These are phyloP conservation scores for Drosophila mercatorum DNA, from an alignment of 2,888 invertebrate species.

Conservation along the genomic window DNA sequence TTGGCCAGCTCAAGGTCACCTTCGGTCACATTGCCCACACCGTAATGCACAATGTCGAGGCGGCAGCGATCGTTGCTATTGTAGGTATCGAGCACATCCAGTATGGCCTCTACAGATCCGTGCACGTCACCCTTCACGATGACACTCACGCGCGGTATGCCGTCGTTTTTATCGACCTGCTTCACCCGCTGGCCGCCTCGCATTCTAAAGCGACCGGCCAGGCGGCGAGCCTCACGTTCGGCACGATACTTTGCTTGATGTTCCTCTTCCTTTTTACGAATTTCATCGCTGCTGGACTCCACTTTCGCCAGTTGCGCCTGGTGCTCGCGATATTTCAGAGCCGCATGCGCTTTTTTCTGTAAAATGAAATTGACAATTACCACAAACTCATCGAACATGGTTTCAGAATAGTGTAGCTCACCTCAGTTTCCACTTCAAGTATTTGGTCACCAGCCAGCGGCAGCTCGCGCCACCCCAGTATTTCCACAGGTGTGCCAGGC, in stretches of 20 bases:
- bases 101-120: constrained; percentile 97
- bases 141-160: constrained; percentile 86
- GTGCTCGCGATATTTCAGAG: constrained; percentile 88
- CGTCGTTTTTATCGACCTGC: constrained; percentile 85
- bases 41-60: constrained; percentile 94
- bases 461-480: constrained; percentile 95
- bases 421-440: constrained; percentile 92
- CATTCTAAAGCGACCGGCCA: constrained; percentile 87
- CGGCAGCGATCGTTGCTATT: constrained; percentile 89
- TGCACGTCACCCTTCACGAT: constrained; percentile 95
- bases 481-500: constrained; percentile 92
- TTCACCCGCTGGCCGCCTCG: constrained; percentile 87
- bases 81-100: constrained; percentile 95
- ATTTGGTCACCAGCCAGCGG: constrained; percentile 95
- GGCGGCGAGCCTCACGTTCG: constrained; percentile 87
- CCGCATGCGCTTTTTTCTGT: constrained; percentile 88
- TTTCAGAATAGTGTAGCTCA: constrained; percentile 64
- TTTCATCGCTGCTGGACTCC: constrained; percentile 87
- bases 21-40: constrained; percentile 94
- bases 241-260: constrained; percentile 88
- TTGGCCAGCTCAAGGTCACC: constrained; percentile 93
- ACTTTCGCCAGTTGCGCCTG: constrained; percentile 88
- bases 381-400: too few species aligned
- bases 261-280: constrained; percentile 88
- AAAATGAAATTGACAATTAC: neutral